Conservation (phyloP, 2,113 vertebrate species). For the Thamnaconus septentrionalis region DNA sequence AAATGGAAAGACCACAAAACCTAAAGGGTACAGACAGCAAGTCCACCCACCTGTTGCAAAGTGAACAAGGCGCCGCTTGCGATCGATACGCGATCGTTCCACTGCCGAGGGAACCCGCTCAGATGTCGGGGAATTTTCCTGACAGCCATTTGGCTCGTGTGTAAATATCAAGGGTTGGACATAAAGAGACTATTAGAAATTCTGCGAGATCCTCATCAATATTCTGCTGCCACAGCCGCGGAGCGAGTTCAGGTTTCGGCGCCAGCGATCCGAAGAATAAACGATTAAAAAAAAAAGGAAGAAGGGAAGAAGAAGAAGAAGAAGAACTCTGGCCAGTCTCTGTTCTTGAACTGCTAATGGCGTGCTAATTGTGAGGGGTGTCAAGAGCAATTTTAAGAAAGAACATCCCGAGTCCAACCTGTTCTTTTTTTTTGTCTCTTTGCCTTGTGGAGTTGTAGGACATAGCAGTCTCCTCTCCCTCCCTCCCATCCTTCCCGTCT, state of each 20-base stretch:
- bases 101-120: no score
- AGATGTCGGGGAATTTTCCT: no score
- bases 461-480: slow-evolving; percentile 27
- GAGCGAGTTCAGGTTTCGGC: slow-evolving; percentile 48
- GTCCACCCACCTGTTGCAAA: no score
- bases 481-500: neutral
- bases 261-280: slow-evolving; percentile 59
- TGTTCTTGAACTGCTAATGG: slow-evolving; percentile 75
- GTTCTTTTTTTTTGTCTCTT: slow-evolving; percentile 47
- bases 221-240: slow-evolving; percentile 51
- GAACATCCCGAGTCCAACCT: slow-evolving; percentile 61
- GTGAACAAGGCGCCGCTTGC: no score
- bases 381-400: slow-evolving; percentile 70
- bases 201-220: slow-evolving; percentile 60
- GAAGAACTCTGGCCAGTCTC: slow-evolving; percentile 22
- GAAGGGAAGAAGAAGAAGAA: no score
- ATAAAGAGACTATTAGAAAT: slow-evolving; percentile 49
- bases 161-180: slow-evolving; percentile 29
- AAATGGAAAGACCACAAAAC: no score
- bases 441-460: slow-evolving; percentile 47
- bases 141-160: no score
- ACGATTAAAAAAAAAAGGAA: slow-evolving; percentile 64
- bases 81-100: no score
- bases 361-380: slow-evolving; percentile 61
- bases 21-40: no score